These are phyloP conservation scores for Neosalanx taihuensis DNA, from an alignment of 2,797 vertebrate genomes.

Conservation along the genomic window DNA sequence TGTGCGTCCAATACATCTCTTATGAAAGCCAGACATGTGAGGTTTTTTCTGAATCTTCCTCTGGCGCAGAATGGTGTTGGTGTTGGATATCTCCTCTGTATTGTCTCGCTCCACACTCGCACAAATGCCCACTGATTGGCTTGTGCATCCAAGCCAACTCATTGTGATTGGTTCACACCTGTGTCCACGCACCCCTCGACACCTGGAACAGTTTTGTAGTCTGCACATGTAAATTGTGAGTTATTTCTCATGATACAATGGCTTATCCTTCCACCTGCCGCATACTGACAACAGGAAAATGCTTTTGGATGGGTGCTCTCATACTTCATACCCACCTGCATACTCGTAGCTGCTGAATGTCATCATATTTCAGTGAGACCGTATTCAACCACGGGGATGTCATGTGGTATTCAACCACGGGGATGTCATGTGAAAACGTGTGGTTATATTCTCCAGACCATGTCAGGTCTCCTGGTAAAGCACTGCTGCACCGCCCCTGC, in stretches of 20 bases:
- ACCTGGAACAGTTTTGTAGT: background rate
- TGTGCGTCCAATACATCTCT: background rate
- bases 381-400: background rate
- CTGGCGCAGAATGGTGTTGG: background rate
- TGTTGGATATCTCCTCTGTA: background rate
- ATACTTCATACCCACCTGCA: background rate
- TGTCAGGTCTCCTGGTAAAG: no score
- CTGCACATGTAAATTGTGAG: background rate
- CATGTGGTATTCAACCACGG: background rate
- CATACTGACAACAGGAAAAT: no score
- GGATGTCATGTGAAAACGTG: background rate
- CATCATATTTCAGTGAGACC: background rate
- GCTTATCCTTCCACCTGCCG: no score
- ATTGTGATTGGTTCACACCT: constrained; percentile 28
- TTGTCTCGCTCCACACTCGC: constrained; percentile 12
- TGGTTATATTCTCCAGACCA: no score
- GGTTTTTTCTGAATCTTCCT: background rate
- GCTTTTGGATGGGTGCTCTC: no score
- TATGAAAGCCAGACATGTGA: background rate
- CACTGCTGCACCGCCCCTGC: no score
- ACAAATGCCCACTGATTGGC: constrained; percentile 31
- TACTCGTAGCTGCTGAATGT: background rate
- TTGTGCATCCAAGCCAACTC: constrained; percentile 11
- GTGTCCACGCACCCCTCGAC: constrained; percentile 15
- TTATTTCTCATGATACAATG: background rate